Evolutionary conservation across 2,797 vertebrate species (phyloP).

Genomic region (Arnoldichthys spilopterus): DNA sequence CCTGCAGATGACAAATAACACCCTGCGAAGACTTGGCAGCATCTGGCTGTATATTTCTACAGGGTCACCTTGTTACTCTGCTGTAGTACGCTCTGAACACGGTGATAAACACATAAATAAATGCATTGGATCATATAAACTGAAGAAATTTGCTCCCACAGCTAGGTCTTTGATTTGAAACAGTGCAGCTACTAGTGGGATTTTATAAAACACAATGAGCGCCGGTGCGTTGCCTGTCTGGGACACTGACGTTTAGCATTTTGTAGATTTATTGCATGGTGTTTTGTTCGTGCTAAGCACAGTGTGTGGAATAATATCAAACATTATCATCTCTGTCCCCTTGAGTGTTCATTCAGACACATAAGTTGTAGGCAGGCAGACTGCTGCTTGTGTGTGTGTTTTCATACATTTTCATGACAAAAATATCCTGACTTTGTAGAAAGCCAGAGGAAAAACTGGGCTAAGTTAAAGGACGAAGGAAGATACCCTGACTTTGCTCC

Average conservation of each 20-base stretch:
- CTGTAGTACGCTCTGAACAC: constrained; percentile 49
- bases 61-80: constrained; percentile 63
- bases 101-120: constrained; percentile 55
- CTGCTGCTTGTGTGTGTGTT: constrained; percentile 1
- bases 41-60: constrained; percentile 54
- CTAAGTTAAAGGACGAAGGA: too few relatives aligned
- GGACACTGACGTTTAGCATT: neutral
- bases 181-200: neutral
- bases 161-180: constrained; percentile 25
- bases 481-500: too few relatives aligned
- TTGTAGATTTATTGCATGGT: neutral
- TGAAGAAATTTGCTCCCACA: constrained; percentile 16
- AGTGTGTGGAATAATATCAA: neutral
- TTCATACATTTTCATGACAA: too few relatives aligned
- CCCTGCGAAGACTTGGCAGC: constrained; percentile 60
- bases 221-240: neutral
- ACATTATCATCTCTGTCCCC: neutral
- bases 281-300: neutral
- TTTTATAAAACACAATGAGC: constrained; percentile 1
- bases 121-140: constrained; percentile 35
- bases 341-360: neutral
- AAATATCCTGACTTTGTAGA: too few relatives aligned
- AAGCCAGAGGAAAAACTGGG: too few relatives aligned
- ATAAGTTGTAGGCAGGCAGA: neutral
- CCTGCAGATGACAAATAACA: constrained; percentile 61